These are phyloP conservation scores for Clistopyga incitator DNA, from an alignment of 2,888 invertebrate species.

Conservation along the genomic window DNA sequence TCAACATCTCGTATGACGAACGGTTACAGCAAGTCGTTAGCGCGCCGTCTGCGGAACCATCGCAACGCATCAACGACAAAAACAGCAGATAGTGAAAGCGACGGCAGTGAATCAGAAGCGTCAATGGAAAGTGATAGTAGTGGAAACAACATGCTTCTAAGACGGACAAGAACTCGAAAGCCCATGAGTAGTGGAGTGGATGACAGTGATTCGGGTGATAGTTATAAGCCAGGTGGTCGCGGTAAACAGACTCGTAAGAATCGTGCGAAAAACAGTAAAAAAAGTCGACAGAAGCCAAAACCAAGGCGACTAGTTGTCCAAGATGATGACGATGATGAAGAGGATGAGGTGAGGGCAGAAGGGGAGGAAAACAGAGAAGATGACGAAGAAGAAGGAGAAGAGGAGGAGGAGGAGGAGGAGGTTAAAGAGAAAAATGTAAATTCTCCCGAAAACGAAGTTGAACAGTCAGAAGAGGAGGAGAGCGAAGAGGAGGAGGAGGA, in stretches of 20 bases:
- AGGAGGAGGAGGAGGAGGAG: constrained; percentile 39
- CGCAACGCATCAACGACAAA: constrained; percentile 66
- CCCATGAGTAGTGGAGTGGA: constrained; percentile 76
- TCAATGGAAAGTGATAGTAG: constrained; percentile 79
- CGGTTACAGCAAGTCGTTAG: constrained; percentile 76
- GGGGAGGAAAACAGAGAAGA: constrained; percentile 71
- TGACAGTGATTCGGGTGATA: constrained; percentile 86
- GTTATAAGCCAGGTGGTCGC: constrained; percentile 85
- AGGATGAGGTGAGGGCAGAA: constrained; percentile 33
- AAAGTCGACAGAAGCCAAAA: constrained; percentile 72
- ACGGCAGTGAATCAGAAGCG: constrained; percentile 78
- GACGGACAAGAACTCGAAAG: constrained; percentile 76
- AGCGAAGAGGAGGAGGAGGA: constrained; percentile 64
- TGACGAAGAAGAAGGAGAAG: constrained; percentile 76
- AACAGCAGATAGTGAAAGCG: constrained; percentile 74
- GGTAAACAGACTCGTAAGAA: constrained; percentile 79
- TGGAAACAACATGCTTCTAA: constrained; percentile 72
- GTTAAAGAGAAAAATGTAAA: no score
- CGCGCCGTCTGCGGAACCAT: constrained; percentile 75
- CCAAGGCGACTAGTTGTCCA: constrained; percentile 72
- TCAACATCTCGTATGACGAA: constrained; percentile 81
- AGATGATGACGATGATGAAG: constrained; percentile 72
- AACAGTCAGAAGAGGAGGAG: constrained; percentile 65
- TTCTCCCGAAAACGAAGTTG: constrained; percentile 47
- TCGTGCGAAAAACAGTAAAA: constrained; percentile 78